Evolutionary conservation across 2,888 invertebrate species (phyloP), one percentile per base, ranked within the genome.

Genomic region (Anthoptus insignis): DNA sequence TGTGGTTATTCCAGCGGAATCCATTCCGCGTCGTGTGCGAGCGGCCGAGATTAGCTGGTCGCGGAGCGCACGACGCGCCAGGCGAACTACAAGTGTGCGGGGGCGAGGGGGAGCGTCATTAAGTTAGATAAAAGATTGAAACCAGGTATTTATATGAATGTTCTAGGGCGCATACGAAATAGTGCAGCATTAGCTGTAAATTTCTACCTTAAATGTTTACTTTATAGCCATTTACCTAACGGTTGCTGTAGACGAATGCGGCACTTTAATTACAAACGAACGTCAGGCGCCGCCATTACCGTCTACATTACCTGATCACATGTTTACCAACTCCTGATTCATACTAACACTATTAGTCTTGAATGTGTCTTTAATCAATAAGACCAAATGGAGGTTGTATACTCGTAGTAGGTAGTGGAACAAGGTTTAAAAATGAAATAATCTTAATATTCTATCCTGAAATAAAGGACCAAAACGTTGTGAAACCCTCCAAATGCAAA

Each of bases 261-360:
- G 37, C 22, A 54, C 22, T 37, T 54, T 54, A 54, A 54, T 54
- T 37, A 21, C 37, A 22, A 19, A 21, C 21, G 37, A 22, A 21
- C 34, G 19, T 54, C 16, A 42, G 42, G 34, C 13, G 37, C 21
- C 19, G 37, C 37, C 19, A 37, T 37, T 37, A 19, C 19, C 42
- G 34, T 14, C 54, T 61, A 54, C 22, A 54, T 45, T 53, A 24
- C 45, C 76, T 84, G 82, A 85, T 83, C 81, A 81, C 77, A 78
- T 81, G 81, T 84, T 81, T 83, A 77, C 76, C 9, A 39, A 14
- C 11, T 54, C 34, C 39, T 24, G 42, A 42, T 56, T 27, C 16
- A 16, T 42, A 24, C 37, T 24, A 16, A 39, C 39, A 39, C 16
- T 16, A 39, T 16, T 16, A n/a, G n/a, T n/a, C n/a, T n/a, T n/a